Evolutionary conservation across 2,888 invertebrate genomes (phyloP).

Genomic region (Halictus ligatus): DNA sequence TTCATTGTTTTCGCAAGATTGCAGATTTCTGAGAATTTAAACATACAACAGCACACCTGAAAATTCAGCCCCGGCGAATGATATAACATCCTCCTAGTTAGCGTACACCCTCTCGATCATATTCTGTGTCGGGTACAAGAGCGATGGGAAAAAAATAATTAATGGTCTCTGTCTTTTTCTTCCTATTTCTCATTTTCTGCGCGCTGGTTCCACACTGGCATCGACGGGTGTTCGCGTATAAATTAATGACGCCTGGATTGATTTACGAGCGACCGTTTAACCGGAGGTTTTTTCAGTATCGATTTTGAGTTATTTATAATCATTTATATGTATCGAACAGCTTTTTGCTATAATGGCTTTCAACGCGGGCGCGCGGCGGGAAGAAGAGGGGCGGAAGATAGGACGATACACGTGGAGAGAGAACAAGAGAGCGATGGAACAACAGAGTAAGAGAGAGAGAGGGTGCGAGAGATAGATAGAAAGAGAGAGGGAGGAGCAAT

Average conservation of each 20-base stretch:
- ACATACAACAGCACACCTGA: background rate
- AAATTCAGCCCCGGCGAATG: background rate
- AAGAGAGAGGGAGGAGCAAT: slow-evolving; percentile 31
- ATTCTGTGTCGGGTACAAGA: background rate
- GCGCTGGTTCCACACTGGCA: slow-evolving; percentile 29
- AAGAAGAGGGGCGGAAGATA: background rate
- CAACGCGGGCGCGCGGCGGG: background rate
- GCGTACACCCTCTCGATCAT: background rate
- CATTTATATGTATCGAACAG: slow-evolving; percentile 51
- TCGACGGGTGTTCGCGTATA: slow-evolving; percentile 53
- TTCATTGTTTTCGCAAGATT: background rate
- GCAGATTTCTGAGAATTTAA: too few species aligned
- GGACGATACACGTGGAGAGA: background rate
- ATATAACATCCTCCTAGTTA: background rate
- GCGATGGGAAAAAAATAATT: slow-evolving; percentile 44
- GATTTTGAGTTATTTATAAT: slow-evolving; percentile 65
- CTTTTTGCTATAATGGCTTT: slow-evolving; percentile 44
- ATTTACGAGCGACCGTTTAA: slow-evolving; percentile 64
- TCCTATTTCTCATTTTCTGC: background rate
- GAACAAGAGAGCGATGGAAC: background rate
- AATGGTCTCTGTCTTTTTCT: slow-evolving; percentile 22
- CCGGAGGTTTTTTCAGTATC: slow-evolving; percentile 46
- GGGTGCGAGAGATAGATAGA: background rate
- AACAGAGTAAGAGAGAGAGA: too few species aligned
- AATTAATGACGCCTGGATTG: slow-evolving; percentile 65